phyloP scores from a whole-genome alignment of 2,797 vertebrate species.

The Chloroceryle amazona region DNA sequence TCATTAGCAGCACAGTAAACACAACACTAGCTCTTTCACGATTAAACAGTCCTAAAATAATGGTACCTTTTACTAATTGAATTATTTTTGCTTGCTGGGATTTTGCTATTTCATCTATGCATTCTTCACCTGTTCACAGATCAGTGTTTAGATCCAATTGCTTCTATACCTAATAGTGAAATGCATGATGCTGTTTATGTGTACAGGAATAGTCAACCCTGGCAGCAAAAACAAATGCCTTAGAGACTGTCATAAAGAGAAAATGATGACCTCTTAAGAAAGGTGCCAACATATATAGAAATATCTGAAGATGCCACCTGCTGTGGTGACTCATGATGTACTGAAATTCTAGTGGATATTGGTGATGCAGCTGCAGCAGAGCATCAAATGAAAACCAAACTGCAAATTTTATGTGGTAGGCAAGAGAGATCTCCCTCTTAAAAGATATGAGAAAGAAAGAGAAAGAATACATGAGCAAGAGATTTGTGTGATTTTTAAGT shows the following conservation, averaged over 20 bases:
- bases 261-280: slow-evolving; percentile 14
- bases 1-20: background rate
- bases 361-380: background rate
- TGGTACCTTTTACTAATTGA: background rate
- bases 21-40: background rate
- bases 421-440: background rate
- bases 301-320: background rate
- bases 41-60: background rate
- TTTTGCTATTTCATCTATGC: background rate
- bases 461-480: background rate
- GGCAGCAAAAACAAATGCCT: slow-evolving; percentile 1
- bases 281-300: background rate
- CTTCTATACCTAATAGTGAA: background rate
- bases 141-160: background rate
- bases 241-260: background rate
- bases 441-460: background rate
- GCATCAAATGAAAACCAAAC: background rate
- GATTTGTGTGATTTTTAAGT: background rate
- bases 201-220: background rate
- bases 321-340: background rate
- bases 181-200: background rate
- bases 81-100: background rate
- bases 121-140: background rate
- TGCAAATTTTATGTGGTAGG: background rate
- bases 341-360: background rate